These are phyloP conservation scores for Crotophaga sulcirostris DNA, from an alignment of 2,113 vertebrate species.

Conservation along the genomic window DNA sequence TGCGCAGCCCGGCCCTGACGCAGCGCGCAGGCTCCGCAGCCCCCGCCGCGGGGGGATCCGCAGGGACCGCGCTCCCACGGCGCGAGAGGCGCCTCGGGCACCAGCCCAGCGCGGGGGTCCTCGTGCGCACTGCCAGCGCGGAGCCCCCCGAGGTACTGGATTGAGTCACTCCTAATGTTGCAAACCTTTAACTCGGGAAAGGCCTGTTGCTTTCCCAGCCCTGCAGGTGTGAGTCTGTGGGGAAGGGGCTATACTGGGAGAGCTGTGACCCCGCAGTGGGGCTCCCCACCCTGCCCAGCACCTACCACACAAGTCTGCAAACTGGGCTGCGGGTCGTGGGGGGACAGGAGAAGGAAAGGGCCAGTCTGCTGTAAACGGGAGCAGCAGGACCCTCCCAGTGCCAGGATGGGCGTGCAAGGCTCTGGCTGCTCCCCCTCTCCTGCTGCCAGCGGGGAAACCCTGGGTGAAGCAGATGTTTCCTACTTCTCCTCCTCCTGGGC, in stretches of 20 bases:
- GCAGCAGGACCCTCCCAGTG: neutral
- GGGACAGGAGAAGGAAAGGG: neutral
- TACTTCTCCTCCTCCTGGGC: no score
- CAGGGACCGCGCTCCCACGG: accelerated
- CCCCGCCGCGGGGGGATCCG: neutral
- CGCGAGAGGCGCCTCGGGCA: neutral
- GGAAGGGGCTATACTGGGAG: neutral
- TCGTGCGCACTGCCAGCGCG: accelerated
- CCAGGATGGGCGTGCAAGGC: accelerated
- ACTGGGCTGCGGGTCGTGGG: neutral
- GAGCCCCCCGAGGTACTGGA: accelerated
- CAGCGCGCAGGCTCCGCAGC: neutral
- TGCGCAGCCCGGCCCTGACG: constrained; percentile 1
- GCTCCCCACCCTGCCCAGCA: neutral
- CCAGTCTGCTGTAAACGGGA: accelerated
- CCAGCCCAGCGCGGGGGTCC: accelerated
- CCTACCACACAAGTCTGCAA: accelerated
- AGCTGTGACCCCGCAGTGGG: accelerated
- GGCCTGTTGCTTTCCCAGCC: neutral
- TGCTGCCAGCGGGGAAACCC: neutral
- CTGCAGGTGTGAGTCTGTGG: accelerated
- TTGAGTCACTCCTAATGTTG: neutral
- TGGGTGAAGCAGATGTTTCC: accelerated
- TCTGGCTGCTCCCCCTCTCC: neutral
- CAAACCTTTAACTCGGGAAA: neutral